Evolutionary conservation across 1,140 invertebrate species (phyloP).

Genomic region (Glomeris maerens): DNA sequence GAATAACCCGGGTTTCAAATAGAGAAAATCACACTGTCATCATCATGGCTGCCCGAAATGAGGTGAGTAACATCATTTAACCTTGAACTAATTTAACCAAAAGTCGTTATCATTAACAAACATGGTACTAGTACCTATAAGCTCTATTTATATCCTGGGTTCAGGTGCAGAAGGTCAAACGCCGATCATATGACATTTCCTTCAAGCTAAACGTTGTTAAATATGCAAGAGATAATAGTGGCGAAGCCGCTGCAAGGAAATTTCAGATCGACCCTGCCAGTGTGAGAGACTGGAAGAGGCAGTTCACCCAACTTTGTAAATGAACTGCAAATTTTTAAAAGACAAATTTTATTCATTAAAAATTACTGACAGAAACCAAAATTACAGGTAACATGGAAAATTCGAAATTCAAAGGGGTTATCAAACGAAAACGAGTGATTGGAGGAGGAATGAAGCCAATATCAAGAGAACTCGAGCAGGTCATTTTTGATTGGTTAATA

Average conservation of each 20-base stretch:
- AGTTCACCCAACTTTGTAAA: neutral
- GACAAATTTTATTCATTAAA: no score
- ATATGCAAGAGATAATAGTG: slow-evolving; percentile 3
- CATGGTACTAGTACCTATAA: no score
- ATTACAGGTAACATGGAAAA: slow-evolving; percentile 1
- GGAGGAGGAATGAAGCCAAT: neutral
- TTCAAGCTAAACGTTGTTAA: slow-evolving; percentile 8
- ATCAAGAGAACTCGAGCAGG: neutral
- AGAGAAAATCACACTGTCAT: no score
- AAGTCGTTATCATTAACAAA: no score
- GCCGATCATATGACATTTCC: neutral
- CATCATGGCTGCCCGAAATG: no score
- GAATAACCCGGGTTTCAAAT: no score
- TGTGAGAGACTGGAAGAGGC: slow-evolving; percentile 1
- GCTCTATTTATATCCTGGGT: no score
- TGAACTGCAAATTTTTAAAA: no score
- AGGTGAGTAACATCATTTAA: no score
- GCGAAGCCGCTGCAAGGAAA: slow-evolving; percentile 6
- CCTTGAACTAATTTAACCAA: no score
- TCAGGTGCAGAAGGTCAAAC: no score
- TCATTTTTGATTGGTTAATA: neutral
- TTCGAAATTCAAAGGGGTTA: neutral
- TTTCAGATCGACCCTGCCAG: slow-evolving; percentile 10
- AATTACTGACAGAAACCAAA: no score
- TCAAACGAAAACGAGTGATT: neutral